Conservation (phyloP, 2,113 vertebrate genomes). For the Furnarius figulus region DNA sequence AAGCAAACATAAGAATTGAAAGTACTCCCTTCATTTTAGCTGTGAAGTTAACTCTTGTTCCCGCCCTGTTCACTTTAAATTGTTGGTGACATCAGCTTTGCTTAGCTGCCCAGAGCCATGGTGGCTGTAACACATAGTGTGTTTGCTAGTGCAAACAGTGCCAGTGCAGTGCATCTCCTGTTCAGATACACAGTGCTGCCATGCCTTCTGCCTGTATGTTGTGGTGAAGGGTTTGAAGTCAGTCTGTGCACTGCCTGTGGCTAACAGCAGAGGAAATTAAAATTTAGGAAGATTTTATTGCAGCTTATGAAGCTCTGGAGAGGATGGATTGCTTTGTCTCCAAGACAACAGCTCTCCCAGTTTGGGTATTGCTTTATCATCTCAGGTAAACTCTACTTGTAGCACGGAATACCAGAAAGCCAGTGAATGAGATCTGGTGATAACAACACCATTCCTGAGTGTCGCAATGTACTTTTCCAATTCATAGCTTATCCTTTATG, state of each 20-base stretch:
- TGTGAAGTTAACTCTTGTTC: background rate
- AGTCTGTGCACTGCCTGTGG: fast-evolving
- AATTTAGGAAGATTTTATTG: background rate
- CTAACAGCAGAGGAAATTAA: background rate
- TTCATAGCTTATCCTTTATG: background rate
- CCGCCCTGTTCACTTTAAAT: background rate
- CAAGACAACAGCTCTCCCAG: background rate
- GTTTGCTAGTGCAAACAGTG: fast-evolving
- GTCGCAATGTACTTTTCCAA: background rate
- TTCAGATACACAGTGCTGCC: fast-evolving
- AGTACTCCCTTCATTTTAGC: background rate
- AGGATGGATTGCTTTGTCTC: background rate
- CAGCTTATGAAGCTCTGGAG: background rate
- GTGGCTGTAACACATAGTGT: background rate
- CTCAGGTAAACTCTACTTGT: background rate
- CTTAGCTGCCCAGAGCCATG: background rate
- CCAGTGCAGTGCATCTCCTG: background rate
- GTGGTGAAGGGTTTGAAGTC: background rate
- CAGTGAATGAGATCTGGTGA: background rate
- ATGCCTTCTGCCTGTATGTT: background rate
- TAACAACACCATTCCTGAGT: background rate
- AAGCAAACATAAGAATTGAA: background rate
- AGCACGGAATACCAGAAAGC: background rate
- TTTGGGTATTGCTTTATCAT: background rate
- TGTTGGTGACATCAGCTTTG: background rate